Conservation (phyloP, 2,113 vertebrate species). For the Gavialis gangeticus region DNA sequence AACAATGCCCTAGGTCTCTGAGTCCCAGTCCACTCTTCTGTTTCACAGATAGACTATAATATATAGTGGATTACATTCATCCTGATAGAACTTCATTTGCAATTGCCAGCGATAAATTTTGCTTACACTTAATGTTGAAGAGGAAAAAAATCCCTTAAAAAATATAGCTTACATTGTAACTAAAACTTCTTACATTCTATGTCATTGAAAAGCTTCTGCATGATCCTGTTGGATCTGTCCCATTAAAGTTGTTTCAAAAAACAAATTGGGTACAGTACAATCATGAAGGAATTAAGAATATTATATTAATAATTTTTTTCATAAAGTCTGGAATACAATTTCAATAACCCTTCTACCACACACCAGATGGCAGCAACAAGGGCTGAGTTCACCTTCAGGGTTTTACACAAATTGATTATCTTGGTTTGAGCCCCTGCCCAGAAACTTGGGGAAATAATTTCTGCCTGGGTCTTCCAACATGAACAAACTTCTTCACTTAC, state of each 20-base stretch:
- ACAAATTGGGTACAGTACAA: background rate
- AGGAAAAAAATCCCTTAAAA: background rate
- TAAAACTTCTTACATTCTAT: background rate
- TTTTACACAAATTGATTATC: too few relatives aligned
- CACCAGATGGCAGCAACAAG: too few relatives aligned
- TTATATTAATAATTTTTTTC: background rate
- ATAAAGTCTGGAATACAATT: background rate
- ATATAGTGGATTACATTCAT: background rate
- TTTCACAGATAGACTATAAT: background rate
- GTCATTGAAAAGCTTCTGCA: background rate
- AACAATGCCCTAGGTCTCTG: accelerated
- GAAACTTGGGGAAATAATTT: too few relatives aligned
- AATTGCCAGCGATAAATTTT: background rate
- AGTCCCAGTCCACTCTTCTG: background rate
- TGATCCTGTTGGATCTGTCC: background rate
- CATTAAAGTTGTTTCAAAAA: background rate
- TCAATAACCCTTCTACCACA: too few relatives aligned
- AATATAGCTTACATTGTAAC: background rate
- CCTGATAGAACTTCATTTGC: background rate
- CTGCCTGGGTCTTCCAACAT: too few relatives aligned
- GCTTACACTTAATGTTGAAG: background rate
- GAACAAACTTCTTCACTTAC: too few relatives aligned
- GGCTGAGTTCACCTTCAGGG: too few relatives aligned
- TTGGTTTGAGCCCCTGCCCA: too few relatives aligned
- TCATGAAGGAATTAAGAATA: background rate